phyloP scores from a whole-genome alignment of 92 coral and sea anemone species.

The Blastomussa wellsi region DNA sequence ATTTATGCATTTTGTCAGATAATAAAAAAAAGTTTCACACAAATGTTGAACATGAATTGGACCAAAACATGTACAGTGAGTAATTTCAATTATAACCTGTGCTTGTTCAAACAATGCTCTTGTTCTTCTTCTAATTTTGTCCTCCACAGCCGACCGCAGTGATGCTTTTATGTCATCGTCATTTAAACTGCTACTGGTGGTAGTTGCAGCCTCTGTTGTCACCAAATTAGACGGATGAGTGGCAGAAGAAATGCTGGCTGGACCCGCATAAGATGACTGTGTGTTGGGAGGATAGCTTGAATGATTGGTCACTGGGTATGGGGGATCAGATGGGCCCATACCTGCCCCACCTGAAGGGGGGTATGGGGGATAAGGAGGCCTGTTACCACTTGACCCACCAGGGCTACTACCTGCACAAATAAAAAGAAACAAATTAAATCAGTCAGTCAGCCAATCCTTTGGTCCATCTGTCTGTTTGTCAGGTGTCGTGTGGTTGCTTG shows the following conservation, averaged over 20 bases:
- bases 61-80: background rate
- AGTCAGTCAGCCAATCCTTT: background rate
- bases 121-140: conserved; percentile 75
- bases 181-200: conserved; percentile 38
- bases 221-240: conserved; percentile 7
- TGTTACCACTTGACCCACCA: conserved; percentile 44
- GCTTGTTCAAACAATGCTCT: conserved; percentile 90
- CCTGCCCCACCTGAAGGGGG: conserved; percentile 39
- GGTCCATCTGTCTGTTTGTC: background rate
- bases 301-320: conserved; percentile 37
- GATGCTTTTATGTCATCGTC: conserved; percentile 83
- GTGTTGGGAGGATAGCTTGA: conserved; percentile 47
- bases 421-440: background rate
- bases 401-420: conserved; percentile 33
- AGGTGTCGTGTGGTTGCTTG: too few species aligned
- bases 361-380: conserved; percentile 63
- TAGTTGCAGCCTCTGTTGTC: conserved; percentile 28
- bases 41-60: background rate
- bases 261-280: conserved; percentile 14
- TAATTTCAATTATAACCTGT: conserved; percentile 63
- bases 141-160: conserved; percentile 84
- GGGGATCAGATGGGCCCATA: conserved; percentile 47
- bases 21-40: background rate
- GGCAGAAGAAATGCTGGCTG: conserved; percentile 36
- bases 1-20: background rate